phyloP scores from a whole-genome alignment of 2,113 vertebrate genomes.

The Trogon surrucura region DNA sequence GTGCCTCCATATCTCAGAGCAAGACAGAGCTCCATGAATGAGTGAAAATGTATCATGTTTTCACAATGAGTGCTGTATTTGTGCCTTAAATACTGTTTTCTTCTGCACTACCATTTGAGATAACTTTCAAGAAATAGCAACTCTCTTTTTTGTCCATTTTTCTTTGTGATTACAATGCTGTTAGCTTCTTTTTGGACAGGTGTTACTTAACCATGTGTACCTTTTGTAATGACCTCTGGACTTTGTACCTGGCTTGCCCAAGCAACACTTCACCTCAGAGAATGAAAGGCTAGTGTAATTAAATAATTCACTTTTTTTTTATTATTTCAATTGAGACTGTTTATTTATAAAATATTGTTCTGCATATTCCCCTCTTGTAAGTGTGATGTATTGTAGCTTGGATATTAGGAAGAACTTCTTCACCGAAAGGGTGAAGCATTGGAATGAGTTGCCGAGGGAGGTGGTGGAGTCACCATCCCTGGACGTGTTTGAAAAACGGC shows the following conservation, averaged over 20 bases:
- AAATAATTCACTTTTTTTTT: background rate
- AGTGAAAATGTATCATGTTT: background rate
- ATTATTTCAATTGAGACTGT: background rate
- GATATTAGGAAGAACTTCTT: too few relatives aligned
- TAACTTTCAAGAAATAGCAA: background rate
- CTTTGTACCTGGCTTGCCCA: background rate
- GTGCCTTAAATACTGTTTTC: conserved; percentile 4
- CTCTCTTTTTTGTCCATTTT: background rate
- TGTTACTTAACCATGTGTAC: background rate
- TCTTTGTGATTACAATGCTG: background rate
- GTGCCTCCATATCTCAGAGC: background rate
- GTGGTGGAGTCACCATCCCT: too few relatives aligned
- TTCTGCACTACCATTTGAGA: background rate
- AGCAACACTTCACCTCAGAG: background rate
- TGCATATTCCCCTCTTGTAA: background rate
- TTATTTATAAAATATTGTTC: background rate
- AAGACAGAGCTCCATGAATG: background rate
- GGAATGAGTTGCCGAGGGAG: too few relatives aligned
- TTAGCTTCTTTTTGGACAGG: background rate
- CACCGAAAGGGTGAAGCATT: too few relatives aligned
- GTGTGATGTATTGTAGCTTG: background rate
- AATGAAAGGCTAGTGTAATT: background rate
- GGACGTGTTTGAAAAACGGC: too few relatives aligned
- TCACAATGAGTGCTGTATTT: background rate
- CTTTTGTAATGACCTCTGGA: background rate